Evolutionary conservation across 2,888 invertebrate species (phyloP).

Genomic region (Oxyteleia sp.): DNA sequence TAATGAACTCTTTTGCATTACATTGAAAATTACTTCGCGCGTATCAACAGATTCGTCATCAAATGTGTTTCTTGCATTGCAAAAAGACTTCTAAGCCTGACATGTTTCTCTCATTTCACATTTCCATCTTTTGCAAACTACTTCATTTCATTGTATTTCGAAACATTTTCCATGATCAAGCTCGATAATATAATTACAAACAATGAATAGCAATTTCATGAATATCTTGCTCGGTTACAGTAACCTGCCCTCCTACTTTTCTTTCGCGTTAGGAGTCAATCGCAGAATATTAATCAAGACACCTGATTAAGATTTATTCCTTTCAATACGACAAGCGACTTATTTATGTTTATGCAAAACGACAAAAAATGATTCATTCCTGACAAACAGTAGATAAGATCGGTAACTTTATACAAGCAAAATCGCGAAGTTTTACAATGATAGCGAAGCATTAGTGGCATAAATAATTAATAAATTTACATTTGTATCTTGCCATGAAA

Average conservation of each 20-base stretch:
- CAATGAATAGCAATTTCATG: neutral
- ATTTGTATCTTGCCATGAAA: conserved; percentile 23
- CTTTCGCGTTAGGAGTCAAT: neutral
- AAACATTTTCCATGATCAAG: neutral
- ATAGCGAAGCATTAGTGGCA: conserved; percentile 3
- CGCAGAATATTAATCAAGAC: conserved; percentile 45
- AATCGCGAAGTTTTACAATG: conserved; percentile 26
- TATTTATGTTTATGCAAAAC: conserved; percentile 36
- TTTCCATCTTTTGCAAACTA: neutral
- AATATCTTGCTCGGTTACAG: conserved; percentile 7
- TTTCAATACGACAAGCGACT: conserved; percentile 31
- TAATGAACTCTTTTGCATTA: conserved; percentile 66
- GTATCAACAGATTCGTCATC: conserved; percentile 53
- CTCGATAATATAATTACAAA: neutral
- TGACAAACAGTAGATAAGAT: conserved; percentile 48
- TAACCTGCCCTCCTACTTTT: conserved; percentile 18
- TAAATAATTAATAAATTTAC: conserved; percentile 29
- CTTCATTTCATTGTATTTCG: conserved; percentile 3
- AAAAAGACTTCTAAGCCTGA: conserved; percentile 1
- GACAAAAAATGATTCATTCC: conserved; percentile 39
- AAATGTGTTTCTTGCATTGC: conserved; percentile 40
- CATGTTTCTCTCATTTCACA: conserved; percentile 10
- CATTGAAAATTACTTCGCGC: conserved; percentile 55
- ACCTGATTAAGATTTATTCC: conserved; percentile 54
- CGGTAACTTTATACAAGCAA: conserved; percentile 29